These are phyloP conservation scores for Takifugu rubripes DNA, from an alignment of 2,797 vertebrate genomes.

Conservation along the genomic window DNA sequence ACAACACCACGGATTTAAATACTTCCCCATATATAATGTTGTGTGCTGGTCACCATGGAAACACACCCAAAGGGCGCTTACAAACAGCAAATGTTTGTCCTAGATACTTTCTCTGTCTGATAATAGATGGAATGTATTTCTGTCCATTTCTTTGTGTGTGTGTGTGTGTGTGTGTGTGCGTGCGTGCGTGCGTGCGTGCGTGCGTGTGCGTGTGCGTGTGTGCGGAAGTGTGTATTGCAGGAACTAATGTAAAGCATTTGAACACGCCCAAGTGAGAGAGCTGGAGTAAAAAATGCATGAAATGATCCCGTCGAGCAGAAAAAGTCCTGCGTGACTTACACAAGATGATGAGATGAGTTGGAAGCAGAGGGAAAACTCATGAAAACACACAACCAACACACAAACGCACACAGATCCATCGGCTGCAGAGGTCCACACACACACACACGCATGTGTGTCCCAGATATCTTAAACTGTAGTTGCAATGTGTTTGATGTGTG, in stretches of 20 bases:
- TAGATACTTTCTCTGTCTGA: slow-evolving; percentile 65
- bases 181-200: slow-evolving; percentile 25
- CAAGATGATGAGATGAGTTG: slow-evolving; percentile 53
- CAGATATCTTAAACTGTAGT: slow-evolving; percentile 42
- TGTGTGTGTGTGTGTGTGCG: slow-evolving; percentile 28
- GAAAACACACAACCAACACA: slow-evolving; percentile 28
- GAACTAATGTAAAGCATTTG: slow-evolving; percentile 60
- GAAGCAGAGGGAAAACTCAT: slow-evolving; percentile 30
- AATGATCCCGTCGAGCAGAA: slow-evolving; percentile 62
- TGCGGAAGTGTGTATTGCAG: slow-evolving; percentile 23
- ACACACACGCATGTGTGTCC: slow-evolving; percentile 11
- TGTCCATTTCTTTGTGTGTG: slow-evolving; percentile 15
- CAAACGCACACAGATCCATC: slow-evolving; percentile 1
- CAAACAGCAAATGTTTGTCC: slow-evolving; percentile 68
- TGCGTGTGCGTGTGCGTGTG: slow-evolving; percentile 27
- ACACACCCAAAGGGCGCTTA: slow-evolving; percentile 57
- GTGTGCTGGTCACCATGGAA: slow-evolving; percentile 74
- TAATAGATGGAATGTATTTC: slow-evolving; percentile 45
- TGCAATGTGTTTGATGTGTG: slow-evolving; percentile 46
- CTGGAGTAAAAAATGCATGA: slow-evolving; percentile 66
- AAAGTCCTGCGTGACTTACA: slow-evolving; percentile 58
- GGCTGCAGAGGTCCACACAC: neutral
- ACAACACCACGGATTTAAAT: slow-evolving; percentile 40
- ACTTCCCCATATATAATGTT: slow-evolving; percentile 58
- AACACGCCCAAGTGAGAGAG: slow-evolving; percentile 51